A percentile compares a stretch with the other conserved stretches of the same genome.
These are phyloP conservation scores for Notothenia rossii DNA, from an alignment of 2,113 vertebrate genomes.

Conservation along the genomic window DNA sequence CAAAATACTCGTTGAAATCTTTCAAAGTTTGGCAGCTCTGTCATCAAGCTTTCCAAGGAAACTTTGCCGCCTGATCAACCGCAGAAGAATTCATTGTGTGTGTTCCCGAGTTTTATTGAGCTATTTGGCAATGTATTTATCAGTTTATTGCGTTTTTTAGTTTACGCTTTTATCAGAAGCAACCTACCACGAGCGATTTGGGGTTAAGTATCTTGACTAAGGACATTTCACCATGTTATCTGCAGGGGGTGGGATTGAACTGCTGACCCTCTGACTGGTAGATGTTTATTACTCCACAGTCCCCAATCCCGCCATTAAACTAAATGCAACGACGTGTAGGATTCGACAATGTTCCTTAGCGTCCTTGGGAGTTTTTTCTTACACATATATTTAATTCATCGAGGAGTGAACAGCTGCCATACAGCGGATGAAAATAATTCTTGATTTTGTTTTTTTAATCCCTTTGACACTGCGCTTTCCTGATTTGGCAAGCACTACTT, in stretches of 20 bases:
- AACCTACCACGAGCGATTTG: too few species aligned
- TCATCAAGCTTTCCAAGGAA: slow-evolving; percentile 1
- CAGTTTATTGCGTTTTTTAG: slow-evolving; percentile 11
- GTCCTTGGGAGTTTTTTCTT: slow-evolving; percentile 1
- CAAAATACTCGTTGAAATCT: neutral
- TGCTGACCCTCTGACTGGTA: too few species aligned
- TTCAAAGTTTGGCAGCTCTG: slow-evolving; percentile 21
- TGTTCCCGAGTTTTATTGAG: neutral
- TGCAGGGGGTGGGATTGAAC: too few species aligned
- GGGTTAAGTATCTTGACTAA: too few species aligned
- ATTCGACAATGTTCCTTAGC: slow-evolving; percentile 9
- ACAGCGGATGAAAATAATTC: slow-evolving; percentile 9
- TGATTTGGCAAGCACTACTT: slow-evolving; percentile 15
- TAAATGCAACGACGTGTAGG: slow-evolving; percentile 1
- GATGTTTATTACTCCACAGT: too few species aligned
- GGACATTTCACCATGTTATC: too few species aligned
- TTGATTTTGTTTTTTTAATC: slow-evolving; percentile 22
- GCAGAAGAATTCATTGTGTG: neutral
- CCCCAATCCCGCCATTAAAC: neutral
- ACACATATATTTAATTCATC: neutral
- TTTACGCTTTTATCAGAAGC: too few species aligned
- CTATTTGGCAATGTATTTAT: slow-evolving; percentile 4
- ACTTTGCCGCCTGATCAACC: slow-evolving; percentile 13
- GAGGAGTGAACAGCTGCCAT: slow-evolving; percentile 5
- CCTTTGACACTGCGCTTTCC: slow-evolving; percentile 7